These are phyloP conservation scores for Hoplias malabaricus DNA, from an alignment of 2,113 vertebrate genomes.

Conservation along the genomic window DNA sequence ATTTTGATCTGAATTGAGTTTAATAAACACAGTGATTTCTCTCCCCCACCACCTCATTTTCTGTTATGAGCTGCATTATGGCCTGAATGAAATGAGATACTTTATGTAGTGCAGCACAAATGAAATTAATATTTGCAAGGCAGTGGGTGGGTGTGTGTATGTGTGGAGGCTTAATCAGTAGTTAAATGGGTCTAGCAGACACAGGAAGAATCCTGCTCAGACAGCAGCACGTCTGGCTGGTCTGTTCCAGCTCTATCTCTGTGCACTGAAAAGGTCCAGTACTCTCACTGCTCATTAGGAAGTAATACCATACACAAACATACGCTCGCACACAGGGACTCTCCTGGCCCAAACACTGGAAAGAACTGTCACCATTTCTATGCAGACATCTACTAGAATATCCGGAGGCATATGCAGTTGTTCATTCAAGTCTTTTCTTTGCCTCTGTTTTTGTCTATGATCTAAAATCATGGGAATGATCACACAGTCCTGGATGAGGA, in stretches of 20 bases:
- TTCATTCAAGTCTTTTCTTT: not conserved
- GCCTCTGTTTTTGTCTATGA: not conserved
- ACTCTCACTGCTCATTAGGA: constrained; percentile 26
- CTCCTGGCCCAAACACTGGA: not conserved
- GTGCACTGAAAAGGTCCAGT: constrained; percentile 15
- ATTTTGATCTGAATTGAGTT: constrained; percentile 49
- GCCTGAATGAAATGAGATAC: constrained; percentile 42
- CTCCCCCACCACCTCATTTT: constrained; percentile 30
- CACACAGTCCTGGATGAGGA: not conserved
- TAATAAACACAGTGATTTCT: constrained; percentile 52
- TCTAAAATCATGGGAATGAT: constrained; percentile 6
- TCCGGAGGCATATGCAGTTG: not conserved
- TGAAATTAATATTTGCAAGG: constrained; percentile 48
- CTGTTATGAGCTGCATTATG: constrained; percentile 43
- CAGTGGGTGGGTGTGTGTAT: constrained; percentile 1
- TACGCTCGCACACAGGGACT: not conserved
- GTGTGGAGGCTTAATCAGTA: constrained; percentile 28
- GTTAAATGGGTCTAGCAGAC: constrained; percentile 37
- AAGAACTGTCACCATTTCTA: not conserved
- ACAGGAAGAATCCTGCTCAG: constrained; percentile 20
- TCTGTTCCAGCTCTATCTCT: not conserved
- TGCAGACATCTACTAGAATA: not conserved
- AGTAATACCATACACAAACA: constrained; percentile 12
- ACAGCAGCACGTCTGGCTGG: constrained; percentile 16
- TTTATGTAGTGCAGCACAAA: constrained; percentile 35